These are phyloP conservation scores for Neodiprion lecontei DNA, from an alignment of 1,140 invertebrate species.

Conservation along the genomic window DNA sequence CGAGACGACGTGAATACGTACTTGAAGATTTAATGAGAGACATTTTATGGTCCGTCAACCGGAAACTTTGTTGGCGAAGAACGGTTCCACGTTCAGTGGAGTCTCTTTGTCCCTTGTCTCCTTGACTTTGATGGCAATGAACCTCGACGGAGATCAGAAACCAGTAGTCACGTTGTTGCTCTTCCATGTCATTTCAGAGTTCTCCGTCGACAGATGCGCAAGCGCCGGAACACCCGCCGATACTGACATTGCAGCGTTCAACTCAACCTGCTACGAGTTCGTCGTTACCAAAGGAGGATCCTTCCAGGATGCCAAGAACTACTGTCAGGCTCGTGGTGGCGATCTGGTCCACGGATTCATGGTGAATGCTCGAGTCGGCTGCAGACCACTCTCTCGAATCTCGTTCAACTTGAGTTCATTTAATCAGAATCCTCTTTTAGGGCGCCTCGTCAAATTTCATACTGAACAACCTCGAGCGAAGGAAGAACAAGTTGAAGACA, in stretches of 20 bases:
- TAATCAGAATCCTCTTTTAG: slow-evolving; percentile 46
- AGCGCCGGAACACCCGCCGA: slow-evolving; percentile 73
- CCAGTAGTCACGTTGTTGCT: background rate
- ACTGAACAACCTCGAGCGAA: slow-evolving; percentile 79
- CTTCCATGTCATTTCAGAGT: slow-evolving; percentile 66
- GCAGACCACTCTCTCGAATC: background rate
- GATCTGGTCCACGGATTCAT: slow-evolving; percentile 81
- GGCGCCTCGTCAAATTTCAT: slow-evolving; percentile 77
- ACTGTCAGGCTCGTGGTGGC: slow-evolving; percentile 79
- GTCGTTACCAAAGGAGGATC: slow-evolving; percentile 80
- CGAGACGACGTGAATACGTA: slow-evolving; percentile 5
- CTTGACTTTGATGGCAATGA: background rate
- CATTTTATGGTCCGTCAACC: slow-evolving; percentile 7
- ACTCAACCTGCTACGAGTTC: slow-evolving; percentile 89
- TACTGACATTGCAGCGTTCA: slow-evolving; percentile 79
- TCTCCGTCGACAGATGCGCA: slow-evolving; percentile 81
- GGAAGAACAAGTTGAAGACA: slow-evolving; percentile 80
- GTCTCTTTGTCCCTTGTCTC: background rate
- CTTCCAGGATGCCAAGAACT: slow-evolving; percentile 77
- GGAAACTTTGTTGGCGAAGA: background rate
- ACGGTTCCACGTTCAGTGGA: background rate
- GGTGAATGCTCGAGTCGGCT: slow-evolving; percentile 44
- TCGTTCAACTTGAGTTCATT: background rate
- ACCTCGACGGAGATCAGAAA: background rate
- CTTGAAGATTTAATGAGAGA: slow-evolving; percentile 8